These are phyloP conservation scores for Myanophis thanlyinensis DNA, from an alignment of 2,113 vertebrate species.

Conservation along the genomic window DNA sequence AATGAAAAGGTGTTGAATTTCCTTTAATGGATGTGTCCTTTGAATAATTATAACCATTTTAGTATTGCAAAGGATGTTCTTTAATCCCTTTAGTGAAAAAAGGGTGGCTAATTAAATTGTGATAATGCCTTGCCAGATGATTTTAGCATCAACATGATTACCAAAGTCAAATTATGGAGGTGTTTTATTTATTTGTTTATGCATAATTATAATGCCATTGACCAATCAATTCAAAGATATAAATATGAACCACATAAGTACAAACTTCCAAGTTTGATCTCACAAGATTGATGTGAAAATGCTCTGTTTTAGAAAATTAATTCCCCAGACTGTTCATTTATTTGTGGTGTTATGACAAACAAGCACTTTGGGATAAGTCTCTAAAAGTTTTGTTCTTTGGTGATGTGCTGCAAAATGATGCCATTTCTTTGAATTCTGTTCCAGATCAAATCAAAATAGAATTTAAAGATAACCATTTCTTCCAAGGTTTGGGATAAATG, in stretches of 20 bases:
- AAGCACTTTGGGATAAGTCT: background rate
- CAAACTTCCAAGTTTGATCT: background rate
- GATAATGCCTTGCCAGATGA: constrained; percentile 13
- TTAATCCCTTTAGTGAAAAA: constrained; percentile 17
- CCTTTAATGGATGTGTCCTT: constrained; percentile 45
- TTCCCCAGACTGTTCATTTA: background rate
- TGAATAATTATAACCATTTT: constrained; percentile 33
- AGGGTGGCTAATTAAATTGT: constrained; percentile 37
- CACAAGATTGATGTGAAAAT: background rate
- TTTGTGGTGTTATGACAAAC: background rate
- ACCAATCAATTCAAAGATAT: background rate
- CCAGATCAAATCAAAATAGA: background rate
- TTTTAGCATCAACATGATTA: constrained; percentile 11
- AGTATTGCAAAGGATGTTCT: constrained; percentile 19
- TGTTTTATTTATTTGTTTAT: background rate
- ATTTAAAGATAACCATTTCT: background rate
- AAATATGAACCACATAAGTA: background rate
- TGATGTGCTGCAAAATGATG: background rate
- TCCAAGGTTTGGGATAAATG: background rate
- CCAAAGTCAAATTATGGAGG: background rate
- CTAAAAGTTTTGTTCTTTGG: background rate
- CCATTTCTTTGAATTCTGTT: background rate
- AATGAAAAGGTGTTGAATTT: constrained; percentile 41
- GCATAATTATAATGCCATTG: background rate
- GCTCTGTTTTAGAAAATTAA: background rate